Evolutionary conservation across 2,888 invertebrate species (phyloP), one percentile per base, ranked within the genome.

Genomic region (Euplexia lucipara): DNA sequence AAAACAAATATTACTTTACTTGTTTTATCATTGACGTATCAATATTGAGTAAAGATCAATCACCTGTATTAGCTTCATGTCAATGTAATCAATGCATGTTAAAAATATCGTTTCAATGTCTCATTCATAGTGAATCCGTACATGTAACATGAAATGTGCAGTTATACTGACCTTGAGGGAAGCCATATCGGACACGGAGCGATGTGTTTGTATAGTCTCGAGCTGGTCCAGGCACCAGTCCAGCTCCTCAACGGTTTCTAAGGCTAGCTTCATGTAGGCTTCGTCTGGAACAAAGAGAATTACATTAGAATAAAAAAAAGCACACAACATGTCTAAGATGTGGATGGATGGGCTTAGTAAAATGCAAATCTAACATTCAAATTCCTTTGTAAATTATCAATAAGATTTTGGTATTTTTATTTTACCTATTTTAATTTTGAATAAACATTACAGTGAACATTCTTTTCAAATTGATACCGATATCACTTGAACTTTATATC

Each of bases 171-270:
- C 99, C 98, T 99, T 99, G 89, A 98, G 97, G 83, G 99, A 99
- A 88, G 99, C 99, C 99, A 99, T 99, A 94, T 99, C 99, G 77
- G 99, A 99, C 85, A 99, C 99, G 86, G 99, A 99, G 90, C 99
- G 97, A 95, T 99, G 99, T 72, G 99, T 99, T 96, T 99, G 99
- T 92, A 99, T 99, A 81, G 99, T 99, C 96, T 99, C 99, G 95
- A 99, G 96, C 96, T 99, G 99, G 96, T 99, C 99, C 95, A 99
- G 96, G 92, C 99, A 99, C 99, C 99, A 99, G 96, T 99, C 99
- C 94, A 99, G 96, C 96, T 99, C 99, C 92, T 99, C 99, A 95
- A 99, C 97, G 48, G 99, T 99, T 93, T 99, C 99, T 93, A 98
- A 96, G 66, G 99, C 99, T 92, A 99, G 96, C 94, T 99, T 98